Percentiles rank a stretch among this genome's conserved stretches.
These are phyloP conservation scores for Glomeris maerens DNA, from an alignment of 1,140 invertebrate species.

Conservation along the genomic window DNA sequence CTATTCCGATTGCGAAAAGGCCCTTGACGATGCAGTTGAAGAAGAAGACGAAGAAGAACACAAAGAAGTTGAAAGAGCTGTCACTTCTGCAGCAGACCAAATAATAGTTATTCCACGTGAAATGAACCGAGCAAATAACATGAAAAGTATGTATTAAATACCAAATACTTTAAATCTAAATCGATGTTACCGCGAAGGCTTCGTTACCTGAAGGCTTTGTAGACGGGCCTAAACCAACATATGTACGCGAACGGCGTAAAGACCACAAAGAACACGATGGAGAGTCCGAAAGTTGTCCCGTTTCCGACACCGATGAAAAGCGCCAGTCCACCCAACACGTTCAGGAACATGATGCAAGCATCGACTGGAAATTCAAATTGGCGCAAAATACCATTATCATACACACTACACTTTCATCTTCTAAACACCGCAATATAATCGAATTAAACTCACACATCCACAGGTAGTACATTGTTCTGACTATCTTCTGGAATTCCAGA, in stretches of 20 bases:
- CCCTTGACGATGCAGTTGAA: slow-evolving; percentile 86
- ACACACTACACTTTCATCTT: background rate
- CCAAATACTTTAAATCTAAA: background rate
- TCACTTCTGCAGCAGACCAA: slow-evolving; percentile 58
- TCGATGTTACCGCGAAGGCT: too few relatives aligned
- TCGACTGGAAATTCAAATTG: slow-evolving; percentile 58
- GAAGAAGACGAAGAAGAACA: slow-evolving; percentile 99
- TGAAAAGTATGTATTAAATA: background rate
- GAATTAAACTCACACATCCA: slow-evolving; percentile 78
- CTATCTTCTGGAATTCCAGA: slow-evolving; percentile 88
- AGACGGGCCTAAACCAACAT: slow-evolving; percentile 85
- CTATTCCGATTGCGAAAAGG: slow-evolving; percentile 75
- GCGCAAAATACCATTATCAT: background rate
- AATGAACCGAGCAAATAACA: background rate
- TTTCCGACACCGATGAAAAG: slow-evolving; percentile 46
- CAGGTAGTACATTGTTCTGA: slow-evolving; percentile 83
- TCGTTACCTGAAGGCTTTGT: slow-evolving; percentile 68
- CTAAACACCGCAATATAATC: background rate
- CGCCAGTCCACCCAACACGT: slow-evolving; percentile 67
- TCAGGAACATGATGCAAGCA: slow-evolving; percentile 63
- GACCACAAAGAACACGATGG: slow-evolving; percentile 74
- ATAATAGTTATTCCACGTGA: background rate
- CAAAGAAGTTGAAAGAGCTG: slow-evolving; percentile 99
- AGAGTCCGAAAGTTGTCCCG: slow-evolving; percentile 69
- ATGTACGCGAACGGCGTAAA: slow-evolving; percentile 95